These are phyloP conservation scores for Epinotia bilunana DNA, from an alignment of 2,888 invertebrate genomes.

Conservation along the genomic window DNA sequence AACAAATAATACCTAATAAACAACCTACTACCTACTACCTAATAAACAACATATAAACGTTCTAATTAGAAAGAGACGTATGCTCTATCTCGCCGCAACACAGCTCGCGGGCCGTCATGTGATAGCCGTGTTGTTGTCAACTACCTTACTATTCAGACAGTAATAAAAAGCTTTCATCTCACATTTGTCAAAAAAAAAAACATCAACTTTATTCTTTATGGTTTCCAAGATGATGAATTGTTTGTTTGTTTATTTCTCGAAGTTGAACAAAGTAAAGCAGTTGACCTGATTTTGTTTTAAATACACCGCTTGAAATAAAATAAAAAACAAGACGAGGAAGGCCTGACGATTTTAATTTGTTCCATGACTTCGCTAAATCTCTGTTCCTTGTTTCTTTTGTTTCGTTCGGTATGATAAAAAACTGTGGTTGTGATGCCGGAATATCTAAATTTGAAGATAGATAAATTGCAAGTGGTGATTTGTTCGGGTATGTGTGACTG, in stretches of 20 bases:
- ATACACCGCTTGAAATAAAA: not conserved
- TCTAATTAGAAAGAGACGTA: too few species aligned
- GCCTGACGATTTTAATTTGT: constrained; percentile 10
- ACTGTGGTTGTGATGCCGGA: not conserved
- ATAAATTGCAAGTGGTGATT: too few species aligned
- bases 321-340: not conserved
- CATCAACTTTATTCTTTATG: not conserved
- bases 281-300: not conserved
- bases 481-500: too few species aligned
- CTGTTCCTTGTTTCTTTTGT: not conserved
- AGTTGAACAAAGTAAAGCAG: not conserved
- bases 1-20: too few species aligned
- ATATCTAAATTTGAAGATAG: not conserved
- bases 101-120: too few species aligned
- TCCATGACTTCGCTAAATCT: not conserved
- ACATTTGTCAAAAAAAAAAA: not conserved
- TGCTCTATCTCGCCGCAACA: too few species aligned
- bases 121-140: too few species aligned
- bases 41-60: too few species aligned
- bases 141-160: too few species aligned
- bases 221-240: not conserved
- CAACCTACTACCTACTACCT: too few species aligned
- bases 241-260: not conserved
- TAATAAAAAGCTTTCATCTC: not conserved
- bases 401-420: not conserved